These are phyloP conservation scores for Chrysolina haemoptera DNA, from an alignment of 2,888 invertebrate genomes.

Conservation along the genomic window DNA sequence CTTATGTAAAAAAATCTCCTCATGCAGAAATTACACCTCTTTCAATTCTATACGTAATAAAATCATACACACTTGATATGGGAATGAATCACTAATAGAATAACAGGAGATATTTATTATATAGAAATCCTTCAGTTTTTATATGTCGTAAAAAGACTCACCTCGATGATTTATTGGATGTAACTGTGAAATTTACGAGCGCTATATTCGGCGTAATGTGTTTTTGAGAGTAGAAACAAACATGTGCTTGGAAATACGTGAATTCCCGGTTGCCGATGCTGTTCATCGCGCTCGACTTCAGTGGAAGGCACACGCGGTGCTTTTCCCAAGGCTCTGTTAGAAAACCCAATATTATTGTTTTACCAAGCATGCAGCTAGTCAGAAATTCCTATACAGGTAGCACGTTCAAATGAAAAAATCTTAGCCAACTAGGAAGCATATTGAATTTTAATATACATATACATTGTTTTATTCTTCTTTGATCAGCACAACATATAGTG, in stretches of 20 bases:
- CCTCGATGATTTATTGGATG: conserved; percentile 6
- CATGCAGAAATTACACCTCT: too few species aligned
- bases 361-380: too few species aligned
- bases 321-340: background rate
- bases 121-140: conserved; percentile 4
- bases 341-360: background rate
- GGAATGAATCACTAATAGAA: background rate
- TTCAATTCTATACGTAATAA: too few species aligned
- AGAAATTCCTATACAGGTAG: too few species aligned
- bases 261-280: background rate
- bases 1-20: too few species aligned
- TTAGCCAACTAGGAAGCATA: too few species aligned
- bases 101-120: background rate
- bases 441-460: too few species aligned
- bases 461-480: too few species aligned
- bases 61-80: too few species aligned
- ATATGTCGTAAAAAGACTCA: conserved; percentile 12
- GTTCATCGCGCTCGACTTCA: background rate
- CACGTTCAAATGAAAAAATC: too few species aligned
- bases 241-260: background rate
- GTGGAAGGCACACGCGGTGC: background rate
- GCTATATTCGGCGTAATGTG: conserved; percentile 8
- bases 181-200: conserved; percentile 10
- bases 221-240: conserved; percentile 9
- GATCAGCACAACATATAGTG: too few species aligned